Evolutionary conservation across 2,113 vertebrate genomes (phyloP).

Genomic region (Holacanthus passer): DNA sequence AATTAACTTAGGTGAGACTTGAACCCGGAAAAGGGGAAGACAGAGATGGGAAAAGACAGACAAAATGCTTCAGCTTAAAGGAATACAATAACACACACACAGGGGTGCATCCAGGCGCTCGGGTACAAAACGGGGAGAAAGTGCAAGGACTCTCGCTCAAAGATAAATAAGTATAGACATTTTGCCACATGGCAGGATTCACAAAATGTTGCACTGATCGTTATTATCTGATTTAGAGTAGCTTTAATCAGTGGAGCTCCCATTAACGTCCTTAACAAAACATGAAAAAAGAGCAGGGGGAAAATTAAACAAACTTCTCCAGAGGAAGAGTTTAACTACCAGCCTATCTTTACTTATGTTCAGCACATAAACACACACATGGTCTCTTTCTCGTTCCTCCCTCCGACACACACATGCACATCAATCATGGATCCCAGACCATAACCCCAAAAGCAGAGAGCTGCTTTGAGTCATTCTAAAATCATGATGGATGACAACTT

Average conservation of each 20-base stretch:
- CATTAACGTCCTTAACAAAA: constrained; percentile 42
- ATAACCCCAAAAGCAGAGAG: constrained; percentile 80
- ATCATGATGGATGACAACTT: constrained; percentile 87
- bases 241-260: constrained; percentile 34
- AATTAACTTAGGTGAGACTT: constrained; percentile 79
- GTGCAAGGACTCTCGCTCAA: background rate
- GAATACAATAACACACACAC: constrained; percentile 39
- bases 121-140: constrained; percentile 17
- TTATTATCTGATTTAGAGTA: constrained; percentile 43
- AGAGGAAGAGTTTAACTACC: constrained; percentile 38
- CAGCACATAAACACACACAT: constrained; percentile 43
- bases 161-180: constrained; percentile 37
- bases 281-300: constrained; percentile 3
- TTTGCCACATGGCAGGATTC: constrained; percentile 30
- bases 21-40: constrained; percentile 57
- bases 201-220: constrained; percentile 37
- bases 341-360: constrained; percentile 46
- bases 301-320: constrained; percentile 44
- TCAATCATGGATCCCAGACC: constrained; percentile 80
- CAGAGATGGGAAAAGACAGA: constrained; percentile 55
- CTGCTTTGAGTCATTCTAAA: constrained; percentile 83
- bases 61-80: constrained; percentile 66
- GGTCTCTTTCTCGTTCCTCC: constrained; percentile 43
- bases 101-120: background rate
- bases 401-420: constrained; percentile 66